phyloP scores from a whole-genome alignment of 2,113 vertebrate species.

The Cynoglossus semilaevis region DNA sequence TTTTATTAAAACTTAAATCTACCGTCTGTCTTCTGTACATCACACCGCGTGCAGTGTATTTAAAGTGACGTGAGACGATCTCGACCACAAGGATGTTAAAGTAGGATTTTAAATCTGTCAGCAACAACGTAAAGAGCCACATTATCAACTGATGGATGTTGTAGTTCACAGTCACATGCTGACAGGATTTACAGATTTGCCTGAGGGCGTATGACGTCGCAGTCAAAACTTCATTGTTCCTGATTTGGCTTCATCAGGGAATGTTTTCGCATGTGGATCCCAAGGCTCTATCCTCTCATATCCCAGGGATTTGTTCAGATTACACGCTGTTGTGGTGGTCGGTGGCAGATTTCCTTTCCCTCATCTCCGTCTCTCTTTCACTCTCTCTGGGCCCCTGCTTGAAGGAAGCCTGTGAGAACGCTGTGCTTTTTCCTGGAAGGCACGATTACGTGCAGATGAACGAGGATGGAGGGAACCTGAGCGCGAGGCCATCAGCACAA shows the following conservation, averaged over 20 bases:
- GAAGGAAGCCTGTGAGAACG: conserved; percentile 61
- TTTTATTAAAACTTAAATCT: too few relatives aligned
- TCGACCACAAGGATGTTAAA: not conserved
- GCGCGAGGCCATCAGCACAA: conserved; percentile 67
- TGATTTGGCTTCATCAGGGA: not conserved
- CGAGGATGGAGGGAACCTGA: conserved; percentile 65
- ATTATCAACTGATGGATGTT: not conserved
- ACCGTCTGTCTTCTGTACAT: too few relatives aligned
- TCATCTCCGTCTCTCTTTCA: conserved; percentile 2
- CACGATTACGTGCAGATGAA: conserved; percentile 58
- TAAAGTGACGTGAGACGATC: not conserved
- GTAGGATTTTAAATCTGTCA: not conserved
- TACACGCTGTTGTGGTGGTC: conserved; percentile 33
- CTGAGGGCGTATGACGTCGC: not conserved
- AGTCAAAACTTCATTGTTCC: not conserved
- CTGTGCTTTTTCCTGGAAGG: conserved; percentile 70
- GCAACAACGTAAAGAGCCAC: not conserved
- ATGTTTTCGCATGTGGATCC: not conserved
- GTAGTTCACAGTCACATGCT: not conserved
- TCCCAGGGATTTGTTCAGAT: conserved; percentile 26
- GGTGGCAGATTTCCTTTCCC: conserved; percentile 20
- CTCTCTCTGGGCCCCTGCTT: conserved; percentile 47
- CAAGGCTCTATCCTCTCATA: conserved; percentile 1
- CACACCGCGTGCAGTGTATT: too few relatives aligned
- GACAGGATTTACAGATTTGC: not conserved